Evolutionary conservation across 2,888 invertebrate species (phyloP).

Genomic region (Drosophila lacicola): DNA sequence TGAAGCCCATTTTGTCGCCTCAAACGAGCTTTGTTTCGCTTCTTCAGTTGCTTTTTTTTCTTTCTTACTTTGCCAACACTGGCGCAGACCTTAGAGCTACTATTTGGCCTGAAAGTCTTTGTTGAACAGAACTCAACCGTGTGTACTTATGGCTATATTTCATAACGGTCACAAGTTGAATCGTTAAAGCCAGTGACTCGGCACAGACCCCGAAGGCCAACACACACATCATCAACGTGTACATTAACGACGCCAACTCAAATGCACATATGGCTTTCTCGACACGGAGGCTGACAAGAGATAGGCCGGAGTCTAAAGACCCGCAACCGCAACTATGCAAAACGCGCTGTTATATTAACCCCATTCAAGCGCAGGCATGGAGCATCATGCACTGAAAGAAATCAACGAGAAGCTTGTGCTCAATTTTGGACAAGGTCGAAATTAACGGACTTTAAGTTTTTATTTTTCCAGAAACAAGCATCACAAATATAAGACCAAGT

Average conservation of each 20-base stretch:
- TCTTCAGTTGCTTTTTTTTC: background rate
- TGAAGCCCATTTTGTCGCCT: too few species aligned
- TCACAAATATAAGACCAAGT: too few species aligned
- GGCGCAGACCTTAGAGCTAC: constrained; percentile 11
- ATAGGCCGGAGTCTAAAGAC: constrained; percentile 43
- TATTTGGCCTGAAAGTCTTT: constrained; percentile 25
- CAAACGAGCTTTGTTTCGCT: background rate
- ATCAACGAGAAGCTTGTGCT: background rate
- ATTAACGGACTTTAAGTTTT: too few species aligned
- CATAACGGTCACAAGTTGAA: constrained; percentile 67
- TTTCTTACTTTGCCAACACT: constrained; percentile 1
- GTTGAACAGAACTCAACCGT: constrained; percentile 56
- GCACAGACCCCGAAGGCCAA: constrained; percentile 65
- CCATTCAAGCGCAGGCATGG: constrained; percentile 57
- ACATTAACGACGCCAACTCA: constrained; percentile 36
- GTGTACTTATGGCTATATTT: constrained; percentile 43
- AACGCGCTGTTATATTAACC: constrained; percentile 74
- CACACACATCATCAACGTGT: constrained; percentile 56
- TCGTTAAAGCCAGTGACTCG: constrained; percentile 68
- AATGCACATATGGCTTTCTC: constrained; percentile 57
- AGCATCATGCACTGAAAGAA: constrained; percentile 16
- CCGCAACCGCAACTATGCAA: constrained; percentile 68
- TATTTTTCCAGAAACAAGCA: too few species aligned
- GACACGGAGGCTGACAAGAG: constrained; percentile 25
- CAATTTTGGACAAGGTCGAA: too few species aligned